phyloP scores from a whole-genome alignment of 2,113 vertebrate genomes.

The Ranitomeya variabilis region DNA sequence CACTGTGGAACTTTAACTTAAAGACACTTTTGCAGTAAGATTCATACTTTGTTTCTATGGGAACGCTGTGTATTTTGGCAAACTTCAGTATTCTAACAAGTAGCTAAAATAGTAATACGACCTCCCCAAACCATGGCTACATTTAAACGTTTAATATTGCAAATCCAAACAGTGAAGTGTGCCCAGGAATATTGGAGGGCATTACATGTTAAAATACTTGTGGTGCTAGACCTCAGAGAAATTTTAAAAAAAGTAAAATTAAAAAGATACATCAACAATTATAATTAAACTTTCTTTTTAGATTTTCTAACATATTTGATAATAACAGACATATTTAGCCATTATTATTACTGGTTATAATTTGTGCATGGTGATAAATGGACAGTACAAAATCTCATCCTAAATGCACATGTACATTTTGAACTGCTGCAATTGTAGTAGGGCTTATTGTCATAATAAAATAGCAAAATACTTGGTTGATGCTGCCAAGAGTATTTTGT shows the following conservation, averaged over 20 bases:
- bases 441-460: no score
- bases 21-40: constrained; percentile 25
- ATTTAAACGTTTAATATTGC: constrained; percentile 37
- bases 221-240: not conserved
- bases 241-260: not conserved
- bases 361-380: no score
- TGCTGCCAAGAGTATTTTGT: no score
- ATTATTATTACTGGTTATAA: no score
- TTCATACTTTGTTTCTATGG: constrained; percentile 53
- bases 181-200: constrained; percentile 40
- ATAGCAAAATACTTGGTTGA: no score
- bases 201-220: constrained; percentile 38
- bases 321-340: no score
- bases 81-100: constrained; percentile 38
- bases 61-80: constrained; percentile 50
- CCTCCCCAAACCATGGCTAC: constrained; percentile 38
- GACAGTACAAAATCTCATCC: no score
- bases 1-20: constrained; percentile 33
- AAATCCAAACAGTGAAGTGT: constrained; percentile 44
- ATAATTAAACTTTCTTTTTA: not conserved
- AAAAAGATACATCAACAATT: not conserved
- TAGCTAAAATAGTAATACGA: constrained; percentile 44
- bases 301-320: no score
- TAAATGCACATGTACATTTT: no score
- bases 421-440: no score